A percentile compares a stretch with the other conserved stretches of the same genome.
These are phyloP conservation scores for Lochmaea crataegi DNA, from an alignment of 2,888 invertebrate genomes.

Conservation along the genomic window DNA sequence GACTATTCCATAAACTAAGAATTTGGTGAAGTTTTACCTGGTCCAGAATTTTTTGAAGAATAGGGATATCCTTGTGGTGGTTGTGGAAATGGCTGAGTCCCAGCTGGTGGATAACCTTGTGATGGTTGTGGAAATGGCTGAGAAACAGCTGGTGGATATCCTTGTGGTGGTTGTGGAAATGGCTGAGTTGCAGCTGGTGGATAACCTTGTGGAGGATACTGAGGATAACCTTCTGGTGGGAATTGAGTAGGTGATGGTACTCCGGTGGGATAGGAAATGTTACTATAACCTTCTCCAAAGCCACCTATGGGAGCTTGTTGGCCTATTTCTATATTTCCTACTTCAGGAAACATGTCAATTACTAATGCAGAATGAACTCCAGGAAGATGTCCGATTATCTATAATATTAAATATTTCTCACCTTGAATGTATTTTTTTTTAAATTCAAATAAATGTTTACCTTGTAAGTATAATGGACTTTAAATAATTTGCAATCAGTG, in stretches of 20 bases:
- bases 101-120: no score
- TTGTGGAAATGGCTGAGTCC: no score
- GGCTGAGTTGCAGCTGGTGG: no score
- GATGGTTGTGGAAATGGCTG: no score
- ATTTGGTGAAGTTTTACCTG: constrained; percentile 1
- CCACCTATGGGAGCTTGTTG: constrained; percentile 26
- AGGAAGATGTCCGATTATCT: constrained; percentile 49
- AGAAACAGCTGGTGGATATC: constrained; percentile 13
- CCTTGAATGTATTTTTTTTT: background rate
- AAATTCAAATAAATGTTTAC: constrained; percentile 39
- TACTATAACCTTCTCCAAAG: background rate
- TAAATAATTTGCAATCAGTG: constrained; percentile 51
- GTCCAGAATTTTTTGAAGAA: background rate
- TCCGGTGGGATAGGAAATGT: constrained; percentile 2
- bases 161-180: background rate
- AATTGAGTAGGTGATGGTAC: background rate
- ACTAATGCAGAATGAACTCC: constrained; percentile 48
- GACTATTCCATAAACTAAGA: background rate
- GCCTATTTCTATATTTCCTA: constrained; percentile 52
- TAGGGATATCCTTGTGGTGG: constrained; percentile 8
- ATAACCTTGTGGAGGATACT: no score
- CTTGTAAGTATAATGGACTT: constrained; percentile 50
- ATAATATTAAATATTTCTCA: background rate
- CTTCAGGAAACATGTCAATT: constrained; percentile 45
- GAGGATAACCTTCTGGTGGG: constrained; percentile 16